Percentiles rank a stretch among this genome's conserved stretches.
These are phyloP conservation scores for Molossus molossus DNA, from an alignment of 2,797 vertebrate species.

Conservation along the genomic window DNA sequence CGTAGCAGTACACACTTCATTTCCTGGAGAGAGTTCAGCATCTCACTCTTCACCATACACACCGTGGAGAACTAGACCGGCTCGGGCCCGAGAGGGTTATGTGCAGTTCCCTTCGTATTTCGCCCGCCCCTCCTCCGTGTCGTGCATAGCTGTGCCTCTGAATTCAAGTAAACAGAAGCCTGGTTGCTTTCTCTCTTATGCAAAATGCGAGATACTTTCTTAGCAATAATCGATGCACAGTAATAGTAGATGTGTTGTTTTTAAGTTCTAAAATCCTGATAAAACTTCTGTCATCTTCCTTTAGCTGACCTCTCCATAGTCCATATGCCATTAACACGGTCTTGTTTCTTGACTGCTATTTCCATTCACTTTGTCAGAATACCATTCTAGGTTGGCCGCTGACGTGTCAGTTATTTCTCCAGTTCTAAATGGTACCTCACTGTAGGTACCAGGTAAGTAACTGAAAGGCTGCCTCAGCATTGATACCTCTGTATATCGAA, in stretches of 20 bases:
- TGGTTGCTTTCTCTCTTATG: not conserved
- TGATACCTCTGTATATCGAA: not conserved
- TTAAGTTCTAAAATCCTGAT: slow-evolving; percentile 47
- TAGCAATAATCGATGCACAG: not conserved
- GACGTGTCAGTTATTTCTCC: slow-evolving; percentile 8
- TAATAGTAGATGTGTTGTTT: not conserved
- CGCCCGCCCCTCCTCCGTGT: not conserved
- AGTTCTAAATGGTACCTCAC: not conserved
- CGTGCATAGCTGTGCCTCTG: not conserved
- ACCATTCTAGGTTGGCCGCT: not conserved
- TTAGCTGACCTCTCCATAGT: not conserved
- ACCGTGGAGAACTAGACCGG: not conserved
- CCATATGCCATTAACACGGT: not conserved
- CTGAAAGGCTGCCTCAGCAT: not conserved
- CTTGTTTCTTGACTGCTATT: not conserved
- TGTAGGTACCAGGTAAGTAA: slow-evolving; percentile 5
- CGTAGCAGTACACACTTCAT: not conserved
- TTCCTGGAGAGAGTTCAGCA: not conserved
- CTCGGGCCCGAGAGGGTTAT: not conserved
- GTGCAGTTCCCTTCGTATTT: not conserved
- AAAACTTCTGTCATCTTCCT: slow-evolving; percentile 42
- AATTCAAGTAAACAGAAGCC: not conserved
- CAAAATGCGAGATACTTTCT: not conserved
- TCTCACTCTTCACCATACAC: not conserved
- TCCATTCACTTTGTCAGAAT: not conserved